Evolutionary conservation across 2,113 vertebrate genomes (phyloP).

Genomic region (Phrynosoma platyrhinos): DNA sequence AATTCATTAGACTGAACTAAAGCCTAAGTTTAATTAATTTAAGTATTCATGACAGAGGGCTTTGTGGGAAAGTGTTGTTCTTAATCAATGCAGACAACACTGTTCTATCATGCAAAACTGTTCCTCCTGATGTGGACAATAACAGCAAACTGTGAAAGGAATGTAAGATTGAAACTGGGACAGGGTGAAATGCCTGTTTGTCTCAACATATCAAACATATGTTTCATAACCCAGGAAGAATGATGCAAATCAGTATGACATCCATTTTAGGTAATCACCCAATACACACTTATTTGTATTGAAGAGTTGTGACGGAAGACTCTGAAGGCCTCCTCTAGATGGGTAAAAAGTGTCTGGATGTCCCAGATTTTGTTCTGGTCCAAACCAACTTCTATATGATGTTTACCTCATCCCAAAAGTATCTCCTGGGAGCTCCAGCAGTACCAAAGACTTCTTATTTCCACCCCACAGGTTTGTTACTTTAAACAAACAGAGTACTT

Average conservation of each 20-base stretch:
- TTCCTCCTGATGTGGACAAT: conserved; percentile 52
- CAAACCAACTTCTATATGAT: no score
- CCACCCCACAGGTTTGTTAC: no score
- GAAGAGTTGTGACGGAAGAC: no score
- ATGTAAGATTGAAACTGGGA: conserved; percentile 1
- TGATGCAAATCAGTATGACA: background rate
- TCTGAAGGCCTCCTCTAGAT: no score
- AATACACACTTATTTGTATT: background rate
- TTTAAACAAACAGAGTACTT: no score
- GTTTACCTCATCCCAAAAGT: no score
- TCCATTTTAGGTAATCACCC: background rate
- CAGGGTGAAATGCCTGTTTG: background rate
- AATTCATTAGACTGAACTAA: conserved; percentile 76
- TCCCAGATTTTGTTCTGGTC: no score
- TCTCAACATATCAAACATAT: conserved; percentile 11
- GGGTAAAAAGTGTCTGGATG: no score
- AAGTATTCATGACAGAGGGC: conserved; percentile 70
- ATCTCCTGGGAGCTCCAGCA: no score
- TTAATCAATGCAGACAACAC: conserved; percentile 72
- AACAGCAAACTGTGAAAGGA: conserved; percentile 19
- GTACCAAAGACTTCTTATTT: no score
- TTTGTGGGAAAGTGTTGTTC: conserved; percentile 55
- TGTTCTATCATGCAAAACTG: conserved; percentile 64
- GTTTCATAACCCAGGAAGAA: background rate
- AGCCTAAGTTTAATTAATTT: conserved; percentile 78